Percentiles rank a stretch among this genome's conserved stretches.
These are phyloP conservation scores for Serinus canaria DNA, from an alignment of 2,113 vertebrate genomes.

Conservation along the genomic window DNA sequence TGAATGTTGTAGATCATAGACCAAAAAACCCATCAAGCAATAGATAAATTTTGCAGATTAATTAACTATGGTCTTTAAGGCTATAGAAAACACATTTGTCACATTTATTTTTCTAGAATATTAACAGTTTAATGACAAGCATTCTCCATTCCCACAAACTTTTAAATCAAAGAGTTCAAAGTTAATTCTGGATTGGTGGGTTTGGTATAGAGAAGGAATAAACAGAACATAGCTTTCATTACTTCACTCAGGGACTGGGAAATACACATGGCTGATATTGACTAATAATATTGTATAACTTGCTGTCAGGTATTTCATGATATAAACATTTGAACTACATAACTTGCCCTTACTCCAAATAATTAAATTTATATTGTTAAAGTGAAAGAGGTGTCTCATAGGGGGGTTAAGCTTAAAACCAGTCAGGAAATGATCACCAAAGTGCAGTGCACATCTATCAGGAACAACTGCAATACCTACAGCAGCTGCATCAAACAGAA, in stretches of 20 bases:
- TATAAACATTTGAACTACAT: not conserved
- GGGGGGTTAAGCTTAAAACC: not conserved
- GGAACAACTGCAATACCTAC: not conserved
- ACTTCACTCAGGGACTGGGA: not conserved
- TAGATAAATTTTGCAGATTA: not conserved
- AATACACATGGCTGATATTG: not conserved
- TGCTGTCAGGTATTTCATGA: not conserved
- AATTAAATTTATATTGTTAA: not conserved
- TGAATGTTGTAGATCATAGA: not conserved
- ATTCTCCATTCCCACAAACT: not conserved
- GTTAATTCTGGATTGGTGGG: fast-evolving
- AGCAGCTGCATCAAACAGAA: not conserved
- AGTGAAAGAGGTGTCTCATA: not conserved
- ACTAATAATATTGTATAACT: not conserved
- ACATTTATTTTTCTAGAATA: not conserved
- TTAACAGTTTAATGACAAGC: not conserved
- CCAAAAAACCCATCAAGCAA: not conserved
- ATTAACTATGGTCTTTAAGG: not conserved
- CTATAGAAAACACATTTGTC: not conserved
- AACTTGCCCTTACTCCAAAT: not conserved
- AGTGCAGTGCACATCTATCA: not conserved
- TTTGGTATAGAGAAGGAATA: not conserved
- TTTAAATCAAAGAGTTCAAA: not conserved
- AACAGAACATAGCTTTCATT: not conserved
- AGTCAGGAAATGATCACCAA: not conserved